Evolutionary conservation across 2,113 vertebrate genomes (phyloP).

Genomic region (Eurypyga helias): DNA sequence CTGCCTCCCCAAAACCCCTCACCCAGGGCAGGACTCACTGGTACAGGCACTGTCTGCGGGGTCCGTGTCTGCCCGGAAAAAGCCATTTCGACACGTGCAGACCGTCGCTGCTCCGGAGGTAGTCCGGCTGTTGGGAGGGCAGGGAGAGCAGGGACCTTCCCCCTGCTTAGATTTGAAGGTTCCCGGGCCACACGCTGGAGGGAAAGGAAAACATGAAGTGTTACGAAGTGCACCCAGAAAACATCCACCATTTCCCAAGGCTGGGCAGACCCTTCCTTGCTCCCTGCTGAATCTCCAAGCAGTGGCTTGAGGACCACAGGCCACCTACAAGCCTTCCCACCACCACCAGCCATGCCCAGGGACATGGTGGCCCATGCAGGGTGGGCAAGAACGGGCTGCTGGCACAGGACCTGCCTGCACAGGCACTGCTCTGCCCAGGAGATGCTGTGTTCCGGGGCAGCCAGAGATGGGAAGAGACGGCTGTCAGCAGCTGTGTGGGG

Average conservation of each 20-base stretch:
- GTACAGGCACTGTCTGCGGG: conserved; percentile 89
- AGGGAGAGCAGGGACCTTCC: conserved; percentile 86
- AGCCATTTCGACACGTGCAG: conserved; percentile 90
- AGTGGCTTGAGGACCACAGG: background rate
- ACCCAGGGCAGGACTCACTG: conserved; percentile 80
- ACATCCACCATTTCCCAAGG: background rate
- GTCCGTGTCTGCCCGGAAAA: conserved; percentile 91
- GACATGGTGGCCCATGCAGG: accelerated
- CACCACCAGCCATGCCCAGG: accelerated
- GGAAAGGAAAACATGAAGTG: background rate
- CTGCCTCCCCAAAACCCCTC: background rate
- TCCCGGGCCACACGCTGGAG: conserved; percentile 87
- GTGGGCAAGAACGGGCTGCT: background rate
- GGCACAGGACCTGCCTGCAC: background rate
- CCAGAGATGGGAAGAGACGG: background rate
- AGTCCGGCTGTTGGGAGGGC: conserved; percentile 91
- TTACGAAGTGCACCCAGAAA: background rate
- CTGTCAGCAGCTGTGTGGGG: accelerated
- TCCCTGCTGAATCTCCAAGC: background rate
- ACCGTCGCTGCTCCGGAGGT: conserved; percentile 85
- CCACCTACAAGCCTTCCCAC: background rate
- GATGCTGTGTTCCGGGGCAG: background rate
- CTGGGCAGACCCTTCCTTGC: background rate
- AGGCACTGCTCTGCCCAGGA: background rate
- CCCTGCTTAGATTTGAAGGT: conserved; percentile 96